phyloP scores from a whole-genome alignment of 1,140 invertebrate genomes.

The Meloidogyne floridensis region DNA sequence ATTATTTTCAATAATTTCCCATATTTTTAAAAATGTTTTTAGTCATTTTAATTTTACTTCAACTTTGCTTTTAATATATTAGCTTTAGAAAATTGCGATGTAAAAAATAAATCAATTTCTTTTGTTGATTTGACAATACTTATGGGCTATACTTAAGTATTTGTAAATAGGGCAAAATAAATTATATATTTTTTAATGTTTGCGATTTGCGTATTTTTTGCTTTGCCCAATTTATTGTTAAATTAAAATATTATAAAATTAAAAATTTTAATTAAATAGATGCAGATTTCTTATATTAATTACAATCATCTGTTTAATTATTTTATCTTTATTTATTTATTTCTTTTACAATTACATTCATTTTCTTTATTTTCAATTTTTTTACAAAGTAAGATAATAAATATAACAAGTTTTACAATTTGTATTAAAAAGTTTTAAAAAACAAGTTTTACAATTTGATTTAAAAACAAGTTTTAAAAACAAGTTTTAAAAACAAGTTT shows the following conservation, averaged over 20 bases:
- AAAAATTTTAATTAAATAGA: not conserved
- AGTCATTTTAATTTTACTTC: not conserved
- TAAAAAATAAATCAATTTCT: slow-evolving; percentile 3
- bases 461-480: too few species aligned
- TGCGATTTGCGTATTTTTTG: not conserved
- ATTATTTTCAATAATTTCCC: not conserved
- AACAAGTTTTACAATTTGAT: not conserved
- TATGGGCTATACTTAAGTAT: not conserved
- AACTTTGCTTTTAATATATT: slow-evolving; percentile 3
- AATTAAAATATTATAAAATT: too few species aligned
- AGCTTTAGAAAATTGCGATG: not conserved
- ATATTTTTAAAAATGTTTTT: not conserved
- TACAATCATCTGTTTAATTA: not conserved
- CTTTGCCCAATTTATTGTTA: not conserved
- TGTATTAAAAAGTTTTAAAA: too few species aligned
- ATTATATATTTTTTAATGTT: not conserved
- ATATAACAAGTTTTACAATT: not conserved
- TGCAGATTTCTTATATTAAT: not conserved
- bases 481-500: too few species aligned
- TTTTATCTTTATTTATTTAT: not conserved
- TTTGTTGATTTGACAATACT: not conserved
- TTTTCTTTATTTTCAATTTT: not conserved
- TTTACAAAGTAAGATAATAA: not conserved
- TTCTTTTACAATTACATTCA: not conserved
- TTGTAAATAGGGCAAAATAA: slow-evolving; percentile 5